phyloP scores from a whole-genome alignment of 2,888 invertebrate species.

The Maniola hyperantus region DNA sequence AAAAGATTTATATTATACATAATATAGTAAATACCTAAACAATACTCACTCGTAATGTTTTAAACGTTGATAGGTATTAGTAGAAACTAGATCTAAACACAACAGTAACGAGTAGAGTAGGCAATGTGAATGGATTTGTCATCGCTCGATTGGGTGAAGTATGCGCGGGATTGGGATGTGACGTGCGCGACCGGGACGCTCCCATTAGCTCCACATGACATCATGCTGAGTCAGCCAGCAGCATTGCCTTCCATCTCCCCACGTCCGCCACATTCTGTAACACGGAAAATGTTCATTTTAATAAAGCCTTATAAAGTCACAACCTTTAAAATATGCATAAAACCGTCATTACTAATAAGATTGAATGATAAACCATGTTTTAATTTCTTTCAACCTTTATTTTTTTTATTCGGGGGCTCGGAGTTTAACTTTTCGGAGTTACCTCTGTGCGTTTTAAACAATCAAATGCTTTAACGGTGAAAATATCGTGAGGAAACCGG shows the following conservation, averaged over 20 bases:
- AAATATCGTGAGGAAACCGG: too few relatives aligned
- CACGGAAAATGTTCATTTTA: conserved; percentile 18
- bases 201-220: conserved; percentile 68
- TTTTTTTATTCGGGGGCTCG: too few relatives aligned
- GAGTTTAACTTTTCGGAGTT: too few relatives aligned
- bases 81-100: conserved; percentile 48
- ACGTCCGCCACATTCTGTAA: conserved; percentile 40
- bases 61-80: conserved; percentile 15
- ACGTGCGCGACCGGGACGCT: conserved; percentile 68
- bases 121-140: conserved; percentile 75
- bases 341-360: too few relatives aligned
- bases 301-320: neutral
- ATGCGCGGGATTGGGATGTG: conserved; percentile 73
- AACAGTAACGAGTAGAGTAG: conserved; percentile 58
- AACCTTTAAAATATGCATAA: neutral
- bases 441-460: too few relatives aligned
- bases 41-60: conserved; percentile 15
- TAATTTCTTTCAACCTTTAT: too few relatives aligned
- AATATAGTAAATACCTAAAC: neutral
- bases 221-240: conserved; percentile 73
- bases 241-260: conserved; percentile 49
- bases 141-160: conserved; percentile 77
- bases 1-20: too few relatives aligned
- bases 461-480: too few relatives aligned
- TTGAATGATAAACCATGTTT: too few relatives aligned